Percentiles rank a stretch among this genome's conserved stretches.
These are phyloP conservation scores for Geopemphigus sp. DNA, from an alignment of 1,140 invertebrate genomes.

Conservation along the genomic window DNA sequence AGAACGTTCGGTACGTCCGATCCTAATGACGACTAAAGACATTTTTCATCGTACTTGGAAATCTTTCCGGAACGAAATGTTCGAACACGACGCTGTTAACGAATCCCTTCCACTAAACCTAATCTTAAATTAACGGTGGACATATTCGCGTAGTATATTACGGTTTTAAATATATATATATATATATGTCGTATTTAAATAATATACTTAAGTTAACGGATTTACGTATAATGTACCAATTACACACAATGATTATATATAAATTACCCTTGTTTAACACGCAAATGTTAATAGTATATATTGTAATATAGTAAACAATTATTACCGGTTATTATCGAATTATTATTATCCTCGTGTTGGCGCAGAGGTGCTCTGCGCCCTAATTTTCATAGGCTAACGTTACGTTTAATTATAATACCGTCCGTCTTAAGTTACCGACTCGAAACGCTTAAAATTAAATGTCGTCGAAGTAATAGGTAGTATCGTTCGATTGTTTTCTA, in stretches of 20 bases:
- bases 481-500: not conserved
- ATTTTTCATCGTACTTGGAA: slow-evolving; percentile 18
- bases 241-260: slow-evolving; percentile 9
- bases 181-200: slow-evolving; percentile 5
- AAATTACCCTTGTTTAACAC: slow-evolving; percentile 40
- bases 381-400: too few relatives aligned
- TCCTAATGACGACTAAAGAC: not conserved
- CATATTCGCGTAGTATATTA: slow-evolving; percentile 37
- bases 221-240: slow-evolving; percentile 16
- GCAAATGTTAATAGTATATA: not conserved
- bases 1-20: not conserved
- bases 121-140: slow-evolving; percentile 17
- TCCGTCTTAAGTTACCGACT: not conserved
- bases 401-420: not conserved
- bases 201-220: not conserved
- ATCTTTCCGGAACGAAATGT: slow-evolving; percentile 6
- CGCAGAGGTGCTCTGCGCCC: too few relatives aligned
- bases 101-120: slow-evolving; percentile 2
- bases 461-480: not conserved
- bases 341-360: too few relatives aligned
- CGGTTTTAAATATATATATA: slow-evolving; percentile 7
- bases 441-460: not conserved
- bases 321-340: not conserved
- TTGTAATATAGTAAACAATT: slow-evolving; percentile 1
- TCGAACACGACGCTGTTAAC: not conserved